phyloP scores from a whole-genome alignment of 2,113 vertebrate genomes.

The Polypterus senegalus region DNA sequence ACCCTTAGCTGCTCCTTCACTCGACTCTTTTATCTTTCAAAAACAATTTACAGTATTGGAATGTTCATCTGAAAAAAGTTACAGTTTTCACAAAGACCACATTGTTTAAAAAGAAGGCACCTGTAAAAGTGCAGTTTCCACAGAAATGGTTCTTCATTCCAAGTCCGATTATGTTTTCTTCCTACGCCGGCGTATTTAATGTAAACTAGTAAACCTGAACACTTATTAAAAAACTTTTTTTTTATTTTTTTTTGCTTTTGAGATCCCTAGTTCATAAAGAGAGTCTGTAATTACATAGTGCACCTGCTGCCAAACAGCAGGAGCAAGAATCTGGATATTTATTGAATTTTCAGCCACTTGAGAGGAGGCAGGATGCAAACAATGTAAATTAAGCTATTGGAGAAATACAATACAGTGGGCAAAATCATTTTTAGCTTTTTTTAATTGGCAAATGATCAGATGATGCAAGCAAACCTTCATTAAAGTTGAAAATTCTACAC shows the following conservation, averaged over 20 bases:
- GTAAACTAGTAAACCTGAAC: no score
- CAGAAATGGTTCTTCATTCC: no score
- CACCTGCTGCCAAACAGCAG: conserved; percentile 50
- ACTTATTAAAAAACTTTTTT: background rate
- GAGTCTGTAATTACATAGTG: conserved; percentile 34
- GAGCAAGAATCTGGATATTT: conserved; percentile 41
- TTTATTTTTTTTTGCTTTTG: conserved; percentile 14
- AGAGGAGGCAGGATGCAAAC: conserved; percentile 35
- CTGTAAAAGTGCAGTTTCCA: no score
- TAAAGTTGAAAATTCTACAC: conserved; percentile 44
- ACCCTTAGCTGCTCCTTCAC: no score
- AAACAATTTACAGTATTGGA: no score
- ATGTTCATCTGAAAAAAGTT: no score
- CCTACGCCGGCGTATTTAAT: no score
- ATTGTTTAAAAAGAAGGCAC: no score
- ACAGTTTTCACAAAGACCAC: no score
- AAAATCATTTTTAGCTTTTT: conserved; percentile 40
- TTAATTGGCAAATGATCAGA: conserved; percentile 54
- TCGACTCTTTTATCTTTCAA: no score
- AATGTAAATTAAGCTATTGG: conserved; percentile 30
- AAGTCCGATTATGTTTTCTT: no score
- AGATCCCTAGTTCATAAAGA: conserved; percentile 34
- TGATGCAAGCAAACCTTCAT: conserved; percentile 47
- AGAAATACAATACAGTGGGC: conserved; percentile 45
- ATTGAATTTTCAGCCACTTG: conserved; percentile 46